These are phyloP conservation scores for Nymphicus hollandicus DNA, from an alignment of 2,113 vertebrate species.

Conservation along the genomic window DNA sequence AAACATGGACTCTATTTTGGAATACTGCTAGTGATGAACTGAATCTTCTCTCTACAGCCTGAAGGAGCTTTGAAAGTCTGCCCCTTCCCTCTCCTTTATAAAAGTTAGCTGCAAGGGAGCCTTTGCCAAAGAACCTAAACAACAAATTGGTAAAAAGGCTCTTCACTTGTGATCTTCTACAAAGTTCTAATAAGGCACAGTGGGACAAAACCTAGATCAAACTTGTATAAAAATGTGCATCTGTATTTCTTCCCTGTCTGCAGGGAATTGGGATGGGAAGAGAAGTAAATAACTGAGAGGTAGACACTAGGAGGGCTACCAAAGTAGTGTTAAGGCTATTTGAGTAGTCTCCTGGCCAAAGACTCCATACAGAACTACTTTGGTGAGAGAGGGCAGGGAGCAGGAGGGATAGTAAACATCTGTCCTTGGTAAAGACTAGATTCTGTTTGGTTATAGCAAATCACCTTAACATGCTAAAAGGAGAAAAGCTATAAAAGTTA, in stretches of 20 bases:
- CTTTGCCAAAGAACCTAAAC: background rate
- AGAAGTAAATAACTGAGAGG: background rate
- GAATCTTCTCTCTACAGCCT: background rate
- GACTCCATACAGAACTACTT: background rate
- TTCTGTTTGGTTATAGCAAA: background rate
- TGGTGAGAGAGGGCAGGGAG: too few species aligned
- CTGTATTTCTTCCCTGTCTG: background rate
- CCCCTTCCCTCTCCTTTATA: background rate
- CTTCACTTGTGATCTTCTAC: background rate
- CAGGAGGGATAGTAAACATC: background rate
- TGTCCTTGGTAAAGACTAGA: background rate
- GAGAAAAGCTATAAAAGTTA: background rate
- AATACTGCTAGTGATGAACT: background rate
- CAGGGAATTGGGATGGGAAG: background rate
- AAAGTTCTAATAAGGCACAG: background rate
- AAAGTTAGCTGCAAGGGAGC: background rate
- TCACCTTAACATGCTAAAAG: background rate
- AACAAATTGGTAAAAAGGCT: background rate
- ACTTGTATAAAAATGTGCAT: background rate
- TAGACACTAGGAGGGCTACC: background rate
- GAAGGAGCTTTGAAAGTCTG: background rate
- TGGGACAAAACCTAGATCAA: background rate
- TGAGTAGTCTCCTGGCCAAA: background rate
- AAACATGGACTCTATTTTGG: background rate
- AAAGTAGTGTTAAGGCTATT: background rate